Conservation (phyloP, 2,797 vertebrate species). For the Ctenopoma kingsleyae region DNA sequence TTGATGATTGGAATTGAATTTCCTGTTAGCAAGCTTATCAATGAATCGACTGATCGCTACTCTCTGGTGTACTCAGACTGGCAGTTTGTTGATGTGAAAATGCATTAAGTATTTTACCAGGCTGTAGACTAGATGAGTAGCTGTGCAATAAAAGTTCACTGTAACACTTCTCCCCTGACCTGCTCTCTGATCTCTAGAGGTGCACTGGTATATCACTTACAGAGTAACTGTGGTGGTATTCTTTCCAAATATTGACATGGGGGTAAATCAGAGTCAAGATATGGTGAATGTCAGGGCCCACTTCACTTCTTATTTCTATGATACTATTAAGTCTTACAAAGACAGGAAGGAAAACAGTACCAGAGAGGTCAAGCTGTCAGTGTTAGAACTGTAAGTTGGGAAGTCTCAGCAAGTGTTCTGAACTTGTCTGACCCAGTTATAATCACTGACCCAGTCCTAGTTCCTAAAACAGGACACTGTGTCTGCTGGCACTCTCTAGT, state of each 20-base stretch:
- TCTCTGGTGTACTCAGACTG: not conserved
- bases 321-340: constrained; percentile 9
- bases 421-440: constrained; percentile 49
- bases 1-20: not conserved
- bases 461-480: constrained; percentile 46
- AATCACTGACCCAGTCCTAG: constrained; percentile 46
- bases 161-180: not conserved
- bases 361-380: constrained; percentile 9
- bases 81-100: constrained; percentile 9
- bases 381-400: constrained; percentile 17
- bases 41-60: not conserved
- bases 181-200: constrained; percentile 13
- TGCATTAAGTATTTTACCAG: not conserved
- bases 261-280: constrained; percentile 24
- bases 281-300: constrained; percentile 14
- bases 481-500: constrained; percentile 25
- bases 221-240: constrained; percentile 22
- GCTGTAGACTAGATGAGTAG: constrained; percentile 1
- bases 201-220: constrained; percentile 28
- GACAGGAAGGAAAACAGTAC: constrained; percentile 12
- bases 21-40: not conserved
- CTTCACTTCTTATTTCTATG: constrained; percentile 14
- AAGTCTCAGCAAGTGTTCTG: constrained; percentile 39
- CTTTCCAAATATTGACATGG: constrained; percentile 37
- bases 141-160: constrained; percentile 17